A percentile compares a stretch with the other conserved stretches of the same genome.
These are phyloP conservation scores for Drosophila truncata DNA, from an alignment of 1,140 invertebrate genomes.

Conservation along the genomic window DNA sequence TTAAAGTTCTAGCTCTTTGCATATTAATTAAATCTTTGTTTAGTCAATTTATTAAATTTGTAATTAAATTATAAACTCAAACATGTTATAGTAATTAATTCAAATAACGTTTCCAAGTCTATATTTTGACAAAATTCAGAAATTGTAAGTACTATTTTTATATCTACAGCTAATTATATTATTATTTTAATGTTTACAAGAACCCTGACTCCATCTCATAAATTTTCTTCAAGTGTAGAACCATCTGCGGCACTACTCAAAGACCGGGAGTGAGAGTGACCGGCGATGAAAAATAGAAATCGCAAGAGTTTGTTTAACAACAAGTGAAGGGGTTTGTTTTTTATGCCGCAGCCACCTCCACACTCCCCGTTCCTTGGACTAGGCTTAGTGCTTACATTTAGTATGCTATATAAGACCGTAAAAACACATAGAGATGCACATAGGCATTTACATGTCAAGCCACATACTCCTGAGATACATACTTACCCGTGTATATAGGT, in stretches of 20 bases:
- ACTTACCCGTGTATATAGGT: constrained; percentile 19
- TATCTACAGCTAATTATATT: too few species aligned
- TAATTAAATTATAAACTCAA: neutral
- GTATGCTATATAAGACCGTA: constrained; percentile 37
- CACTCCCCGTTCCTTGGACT: constrained; percentile 3
- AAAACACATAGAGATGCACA: constrained; percentile 7
- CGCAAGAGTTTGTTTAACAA: constrained; percentile 82
- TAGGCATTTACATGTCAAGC: constrained; percentile 29
- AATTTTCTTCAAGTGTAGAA: constrained; percentile 6
- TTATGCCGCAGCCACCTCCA: constrained; percentile 57
- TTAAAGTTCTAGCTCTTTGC: neutral
- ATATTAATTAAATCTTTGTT: neutral
- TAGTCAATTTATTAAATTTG: neutral
- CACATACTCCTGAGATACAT: constrained; percentile 12
- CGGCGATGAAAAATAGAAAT: constrained; percentile 74
- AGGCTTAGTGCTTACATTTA: constrained; percentile 59
- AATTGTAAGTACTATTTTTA: neutral
- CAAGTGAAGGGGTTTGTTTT: constrained; percentile 81
- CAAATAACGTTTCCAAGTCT: too few species aligned
- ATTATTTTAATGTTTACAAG: neutral
- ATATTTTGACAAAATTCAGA: neutral
- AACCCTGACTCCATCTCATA: too few species aligned
- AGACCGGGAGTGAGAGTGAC: constrained; percentile 25
- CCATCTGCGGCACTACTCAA: constrained; percentile 66
- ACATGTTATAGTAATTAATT: too few species aligned